Evolutionary conservation across 2,113 vertebrate species (phyloP), one percentile per base, ranked within the genome.

Genomic region (Charina bottae): DNA sequence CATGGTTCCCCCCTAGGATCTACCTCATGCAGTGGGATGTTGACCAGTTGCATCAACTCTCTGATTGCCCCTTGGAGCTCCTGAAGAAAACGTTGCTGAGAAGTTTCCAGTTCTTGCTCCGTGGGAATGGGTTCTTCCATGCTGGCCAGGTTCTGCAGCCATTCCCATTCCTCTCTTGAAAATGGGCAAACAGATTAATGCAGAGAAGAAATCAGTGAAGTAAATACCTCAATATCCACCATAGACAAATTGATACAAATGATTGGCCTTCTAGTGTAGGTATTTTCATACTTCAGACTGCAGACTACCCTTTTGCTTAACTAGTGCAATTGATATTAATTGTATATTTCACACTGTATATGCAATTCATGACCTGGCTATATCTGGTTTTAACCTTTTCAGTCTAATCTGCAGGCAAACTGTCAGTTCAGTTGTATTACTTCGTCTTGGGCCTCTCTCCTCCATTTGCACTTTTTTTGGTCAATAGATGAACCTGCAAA

Each of bases 161-260:
- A 99, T 96, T 98, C 98, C 98, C 98, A 99, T 95, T 99, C 98
- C 93, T 99, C 98, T 94, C 98, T 99, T 87, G 54, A 93, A 62
- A 93, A 92, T 11, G 33, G 56, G 93, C 90, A 95, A 54, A 94
- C 0, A 83, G 59, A 68, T 6, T 89, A 0, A 0, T 58, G 46
- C 42, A 91, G 68, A 55, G 88, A 8, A 9, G 6, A 93, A 26
- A 15, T 54, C 42, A 33, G 26, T 28, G 2, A 28, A 53, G 87
- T 19, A 46, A 85, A 46, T 28, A 9, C 9, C 17, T 46, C n/a
- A 7, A 11, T 33, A 46, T 33, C 24, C n/a, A 56, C 26, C 24
- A 6, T 0, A 42, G 58, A 2, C 21, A 33, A 19, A 17, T 26
- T 46, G 72, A 11, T 10, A 15, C 9, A 4, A 12, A 53, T 49